Percentiles rank a stretch among this genome's conserved stretches.
phyloP scores from a whole-genome alignment of 2,797 vertebrate genomes.

The Macropus fuliginosus region DNA sequence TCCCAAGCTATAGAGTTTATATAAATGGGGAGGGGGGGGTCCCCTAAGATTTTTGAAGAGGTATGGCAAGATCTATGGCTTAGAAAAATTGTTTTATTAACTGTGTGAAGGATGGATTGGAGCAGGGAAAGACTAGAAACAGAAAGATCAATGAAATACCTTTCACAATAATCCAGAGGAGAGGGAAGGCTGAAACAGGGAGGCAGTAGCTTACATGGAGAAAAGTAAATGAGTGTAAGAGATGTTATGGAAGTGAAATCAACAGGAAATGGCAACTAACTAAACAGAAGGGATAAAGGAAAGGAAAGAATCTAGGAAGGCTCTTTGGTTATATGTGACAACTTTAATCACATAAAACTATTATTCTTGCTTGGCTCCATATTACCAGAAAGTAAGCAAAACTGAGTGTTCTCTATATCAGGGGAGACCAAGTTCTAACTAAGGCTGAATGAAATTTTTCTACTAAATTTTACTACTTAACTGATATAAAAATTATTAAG shows the following conservation, averaged over 20 bases:
- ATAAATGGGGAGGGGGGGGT: background rate
- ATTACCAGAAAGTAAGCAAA: background rate
- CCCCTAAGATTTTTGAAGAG: background rate
- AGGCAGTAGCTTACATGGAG: background rate
- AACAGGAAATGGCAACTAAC: background rate
- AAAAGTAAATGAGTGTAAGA: background rate
- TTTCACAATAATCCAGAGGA: background rate
- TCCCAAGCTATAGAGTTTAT: background rate
- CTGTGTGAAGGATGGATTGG: background rate
- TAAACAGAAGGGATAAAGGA: background rate
- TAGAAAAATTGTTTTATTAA: background rate
- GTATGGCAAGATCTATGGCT: background rate
- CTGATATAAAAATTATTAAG: constrained; percentile 16
- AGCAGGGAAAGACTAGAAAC: background rate
- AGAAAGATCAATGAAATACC: background rate
- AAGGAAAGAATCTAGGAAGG: background rate
- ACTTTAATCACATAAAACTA: background rate
- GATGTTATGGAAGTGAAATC: background rate
- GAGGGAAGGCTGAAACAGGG: background rate
- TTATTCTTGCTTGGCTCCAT: background rate
- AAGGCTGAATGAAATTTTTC: constrained; percentile 26
- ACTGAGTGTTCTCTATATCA: background rate
- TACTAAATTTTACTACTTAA: constrained; percentile 32
- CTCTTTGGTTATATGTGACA: background rate
- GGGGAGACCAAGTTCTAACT: constrained; percentile 14